phyloP scores from a whole-genome alignment of 1,140 invertebrate species.

The Apis dorsata region DNA sequence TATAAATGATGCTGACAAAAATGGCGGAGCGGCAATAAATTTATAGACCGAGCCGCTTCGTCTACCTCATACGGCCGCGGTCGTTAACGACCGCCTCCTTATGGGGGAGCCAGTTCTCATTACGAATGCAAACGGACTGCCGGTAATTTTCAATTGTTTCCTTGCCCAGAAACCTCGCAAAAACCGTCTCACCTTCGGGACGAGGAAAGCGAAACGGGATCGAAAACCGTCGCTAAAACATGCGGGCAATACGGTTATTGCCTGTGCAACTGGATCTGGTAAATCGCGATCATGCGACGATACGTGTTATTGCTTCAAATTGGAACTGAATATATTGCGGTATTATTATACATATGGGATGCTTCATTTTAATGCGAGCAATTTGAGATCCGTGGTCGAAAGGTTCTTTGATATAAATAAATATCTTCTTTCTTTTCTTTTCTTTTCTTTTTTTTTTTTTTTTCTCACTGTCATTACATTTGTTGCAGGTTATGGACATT shows the following conservation, averaged over 20 bases:
- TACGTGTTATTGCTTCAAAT: not conserved
- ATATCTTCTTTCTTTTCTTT: too few relatives aligned
- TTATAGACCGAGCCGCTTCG: constrained; percentile 70
- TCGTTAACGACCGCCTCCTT: constrained; percentile 69
- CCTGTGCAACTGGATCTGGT: not conserved
- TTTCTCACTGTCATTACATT: too few relatives aligned
- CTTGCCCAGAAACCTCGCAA: constrained; percentile 37
- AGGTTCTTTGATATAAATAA: too few relatives aligned
- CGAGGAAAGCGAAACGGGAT: constrained; percentile 35
- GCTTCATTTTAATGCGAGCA: too few relatives aligned
- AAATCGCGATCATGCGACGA: too few relatives aligned
- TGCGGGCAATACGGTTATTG: not conserved
- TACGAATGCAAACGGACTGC: constrained; percentile 66
- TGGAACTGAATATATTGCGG: too few relatives aligned
- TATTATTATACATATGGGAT: too few relatives aligned
- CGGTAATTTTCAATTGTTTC: constrained; percentile 68
- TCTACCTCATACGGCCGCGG: constrained; percentile 67
- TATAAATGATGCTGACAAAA: constrained; percentile 74
- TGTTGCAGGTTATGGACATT: too few relatives aligned
- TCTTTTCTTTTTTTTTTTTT: too few relatives aligned
- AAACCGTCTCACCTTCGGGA: constrained; percentile 53
- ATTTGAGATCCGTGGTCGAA: too few relatives aligned
- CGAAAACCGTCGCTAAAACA: not conserved
- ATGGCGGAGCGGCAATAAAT: constrained; percentile 70
- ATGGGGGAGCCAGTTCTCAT: constrained; percentile 63